Conservation (phyloP, 2,888 invertebrate species). For the Andrena marginata region DNA sequence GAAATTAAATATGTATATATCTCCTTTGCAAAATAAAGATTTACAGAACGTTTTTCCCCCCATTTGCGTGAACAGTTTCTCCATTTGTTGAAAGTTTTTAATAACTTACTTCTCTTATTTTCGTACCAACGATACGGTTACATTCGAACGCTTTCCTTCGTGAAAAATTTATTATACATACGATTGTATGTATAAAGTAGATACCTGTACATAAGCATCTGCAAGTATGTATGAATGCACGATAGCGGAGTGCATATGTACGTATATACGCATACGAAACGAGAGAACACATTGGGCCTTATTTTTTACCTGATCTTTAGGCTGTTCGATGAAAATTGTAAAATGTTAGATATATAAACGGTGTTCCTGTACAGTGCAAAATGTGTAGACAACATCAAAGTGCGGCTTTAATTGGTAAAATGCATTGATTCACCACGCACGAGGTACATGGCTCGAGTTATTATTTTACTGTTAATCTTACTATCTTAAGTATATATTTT, state of each 20-base stretch:
- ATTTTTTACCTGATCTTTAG: conserved; percentile 75
- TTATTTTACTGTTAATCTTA: conserved; percentile 39
- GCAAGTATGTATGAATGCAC: conserved; percentile 32
- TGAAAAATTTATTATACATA: conserved; percentile 36
- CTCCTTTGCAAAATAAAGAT: conserved; percentile 27
- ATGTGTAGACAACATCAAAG: conserved; percentile 41
- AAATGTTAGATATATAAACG: conserved; percentile 50
- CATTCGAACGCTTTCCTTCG: conserved; percentile 1
- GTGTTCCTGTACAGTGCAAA: conserved; percentile 68
- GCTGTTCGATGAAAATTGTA: conserved; percentile 57
- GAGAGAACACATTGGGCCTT: conserved; percentile 69
- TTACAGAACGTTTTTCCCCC: conserved; percentile 1
- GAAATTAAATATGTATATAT: background rate
- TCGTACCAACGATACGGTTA: conserved; percentile 16
- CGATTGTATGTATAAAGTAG: conserved; percentile 51
- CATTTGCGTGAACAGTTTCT: background rate
- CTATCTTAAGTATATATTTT: conserved; percentile 49
- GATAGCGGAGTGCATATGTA: conserved; percentile 50
- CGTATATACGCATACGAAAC: conserved; percentile 65
- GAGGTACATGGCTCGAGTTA: conserved; percentile 46
- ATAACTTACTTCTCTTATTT: conserved; percentile 57
- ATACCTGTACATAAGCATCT: conserved; percentile 44
- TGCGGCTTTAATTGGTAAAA: conserved; percentile 38
- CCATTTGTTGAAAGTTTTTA: conserved; percentile 42
- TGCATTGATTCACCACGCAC: conserved; percentile 55